Percentiles rank a stretch among this genome's conserved stretches.
These are phyloP conservation scores for Echiichthys vipera DNA, from an alignment of 2,797 vertebrate species.

Conservation along the genomic window DNA sequence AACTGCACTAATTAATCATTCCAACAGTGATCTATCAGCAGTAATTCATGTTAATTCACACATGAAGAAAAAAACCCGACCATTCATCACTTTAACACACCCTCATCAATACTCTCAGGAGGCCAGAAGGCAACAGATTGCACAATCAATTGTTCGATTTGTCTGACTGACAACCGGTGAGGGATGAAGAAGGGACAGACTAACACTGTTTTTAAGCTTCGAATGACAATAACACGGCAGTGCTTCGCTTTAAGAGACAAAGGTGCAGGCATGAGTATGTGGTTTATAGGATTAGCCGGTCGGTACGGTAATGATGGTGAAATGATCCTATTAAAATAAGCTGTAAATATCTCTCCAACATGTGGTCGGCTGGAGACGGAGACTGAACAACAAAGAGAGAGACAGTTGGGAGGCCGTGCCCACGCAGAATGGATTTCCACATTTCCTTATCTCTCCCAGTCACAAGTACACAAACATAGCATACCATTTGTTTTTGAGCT, in stretches of 20 bases:
- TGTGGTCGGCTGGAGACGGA: constrained; percentile 41
- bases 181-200: constrained; percentile 35
- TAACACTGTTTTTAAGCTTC: constrained; percentile 20
- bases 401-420: constrained; percentile 18
- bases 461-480: constrained; percentile 41
- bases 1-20: constrained; percentile 39
- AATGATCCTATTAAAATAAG: constrained; percentile 50
- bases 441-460: constrained; percentile 52
- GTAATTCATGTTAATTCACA: constrained; percentile 47
- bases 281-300: constrained; percentile 52
- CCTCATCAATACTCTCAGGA: constrained; percentile 48
- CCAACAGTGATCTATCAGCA: constrained; percentile 47
- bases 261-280: constrained; percentile 14
- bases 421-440: constrained; percentile 49
- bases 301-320: constrained; percentile 26
- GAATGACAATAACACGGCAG: constrained; percentile 20
- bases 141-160: constrained; percentile 56
- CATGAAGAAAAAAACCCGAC: constrained; percentile 15
- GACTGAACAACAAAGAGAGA: constrained; percentile 29
- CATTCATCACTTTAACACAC: constrained; percentile 57
- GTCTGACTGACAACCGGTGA: constrained; percentile 52
- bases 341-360: constrained; percentile 32
- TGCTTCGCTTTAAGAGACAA: constrained; percentile 39
- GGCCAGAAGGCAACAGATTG: constrained; percentile 40
- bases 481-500: constrained; percentile 28